Evolutionary conservation across 2,797 vertebrate genomes (phyloP).

Genomic region (Anableps anableps): DNA sequence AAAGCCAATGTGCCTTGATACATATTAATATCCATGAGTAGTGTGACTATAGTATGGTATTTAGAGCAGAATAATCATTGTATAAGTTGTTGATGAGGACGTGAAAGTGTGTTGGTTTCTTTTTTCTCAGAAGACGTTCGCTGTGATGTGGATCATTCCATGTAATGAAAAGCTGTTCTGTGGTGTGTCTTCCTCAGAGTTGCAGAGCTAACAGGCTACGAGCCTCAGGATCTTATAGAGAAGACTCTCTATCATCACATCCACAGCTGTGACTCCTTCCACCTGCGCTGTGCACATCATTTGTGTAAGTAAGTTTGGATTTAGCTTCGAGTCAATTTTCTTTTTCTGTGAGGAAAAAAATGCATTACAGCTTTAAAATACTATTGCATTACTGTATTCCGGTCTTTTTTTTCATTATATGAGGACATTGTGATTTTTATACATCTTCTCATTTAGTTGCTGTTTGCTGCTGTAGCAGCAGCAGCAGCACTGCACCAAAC

Average conservation of each 20-base stretch:
- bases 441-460: background rate
- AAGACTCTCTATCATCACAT: conserved; percentile 99
- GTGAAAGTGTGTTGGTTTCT: background rate
- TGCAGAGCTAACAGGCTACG: conserved; percentile 94
- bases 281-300: conserved; percentile 95
- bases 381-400: background rate
- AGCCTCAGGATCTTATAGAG: conserved; percentile 98
- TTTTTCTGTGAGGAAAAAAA: background rate
- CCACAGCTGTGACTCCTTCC: conserved; percentile 97
- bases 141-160: background rate
- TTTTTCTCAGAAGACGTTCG: background rate
- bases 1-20: background rate
- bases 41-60: background rate
- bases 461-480: background rate
- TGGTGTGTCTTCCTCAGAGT: conserved; percentile 79
- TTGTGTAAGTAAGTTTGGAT: conserved; percentile 88
- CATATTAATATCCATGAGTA: background rate
- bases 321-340: conserved; percentile 37
- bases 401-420: background rate
- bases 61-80: background rate
- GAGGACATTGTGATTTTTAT: background rate
- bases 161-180: background rate
- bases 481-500: background rate
- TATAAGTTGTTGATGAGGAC: background rate
- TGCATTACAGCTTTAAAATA: background rate